Conservation (phyloP, 2,113 vertebrate species). For the Uropsilus gracilis region DNA sequence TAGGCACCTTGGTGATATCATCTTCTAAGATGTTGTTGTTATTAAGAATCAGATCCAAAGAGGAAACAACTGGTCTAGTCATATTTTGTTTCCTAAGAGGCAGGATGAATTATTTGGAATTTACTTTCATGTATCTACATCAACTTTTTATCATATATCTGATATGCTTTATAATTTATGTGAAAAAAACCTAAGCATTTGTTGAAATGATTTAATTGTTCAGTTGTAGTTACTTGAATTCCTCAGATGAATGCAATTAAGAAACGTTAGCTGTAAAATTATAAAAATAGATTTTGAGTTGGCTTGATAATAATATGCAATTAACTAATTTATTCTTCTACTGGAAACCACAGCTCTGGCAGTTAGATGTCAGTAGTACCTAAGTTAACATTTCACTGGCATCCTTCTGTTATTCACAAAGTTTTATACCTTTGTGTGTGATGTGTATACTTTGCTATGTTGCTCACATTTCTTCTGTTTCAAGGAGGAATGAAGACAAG, state of each 20-base stretch:
- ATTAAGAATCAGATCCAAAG: background rate
- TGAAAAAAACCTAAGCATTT: background rate
- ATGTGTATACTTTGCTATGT: rapidly evolving
- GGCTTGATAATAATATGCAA: background rate
- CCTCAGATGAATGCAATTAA: background rate
- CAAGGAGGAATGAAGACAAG: background rate
- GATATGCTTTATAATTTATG: background rate
- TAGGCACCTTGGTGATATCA: background rate
- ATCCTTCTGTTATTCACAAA: background rate
- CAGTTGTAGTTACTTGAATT: background rate
- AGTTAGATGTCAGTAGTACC: background rate
- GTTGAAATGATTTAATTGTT: background rate
- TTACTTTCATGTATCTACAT: background rate
- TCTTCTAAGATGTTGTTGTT: background rate
- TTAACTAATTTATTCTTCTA: background rate
- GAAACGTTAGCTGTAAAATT: background rate
- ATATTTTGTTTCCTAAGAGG: background rate
- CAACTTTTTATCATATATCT: background rate
- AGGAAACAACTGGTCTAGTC: background rate
- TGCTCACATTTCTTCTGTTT: background rate
- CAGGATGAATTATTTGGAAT: background rate
- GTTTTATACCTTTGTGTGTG: background rate
- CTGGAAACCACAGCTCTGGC: background rate
- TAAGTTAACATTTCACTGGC: background rate
- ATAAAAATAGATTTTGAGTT: background rate